Evolutionary conservation across 2,113 vertebrate genomes (phyloP).

Genomic region (Nicator chloris): DNA sequence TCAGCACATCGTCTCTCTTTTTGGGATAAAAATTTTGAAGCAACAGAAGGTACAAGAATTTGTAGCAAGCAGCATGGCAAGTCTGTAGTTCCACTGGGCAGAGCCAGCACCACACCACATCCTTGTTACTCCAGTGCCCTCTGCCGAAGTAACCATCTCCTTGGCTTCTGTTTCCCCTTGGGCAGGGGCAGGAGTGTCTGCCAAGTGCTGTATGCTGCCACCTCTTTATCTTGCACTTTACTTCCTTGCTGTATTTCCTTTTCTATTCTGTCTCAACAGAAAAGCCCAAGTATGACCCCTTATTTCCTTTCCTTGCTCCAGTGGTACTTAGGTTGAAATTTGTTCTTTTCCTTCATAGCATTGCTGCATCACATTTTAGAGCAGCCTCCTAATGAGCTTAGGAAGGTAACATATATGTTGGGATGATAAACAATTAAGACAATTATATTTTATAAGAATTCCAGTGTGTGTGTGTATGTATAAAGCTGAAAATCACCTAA

Average conservation of each 20-base stretch:
- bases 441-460: neutral
- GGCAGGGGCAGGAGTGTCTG: neutral
- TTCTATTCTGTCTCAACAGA: neutral
- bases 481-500: neutral
- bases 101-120: neutral
- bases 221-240: neutral
- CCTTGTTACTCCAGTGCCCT: constrained; percentile 53
- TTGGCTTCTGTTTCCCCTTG: neutral
- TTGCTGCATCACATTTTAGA: neutral
- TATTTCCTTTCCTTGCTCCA: neutral
- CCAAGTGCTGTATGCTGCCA: neutral
- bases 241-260: neutral
- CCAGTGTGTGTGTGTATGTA: accelerated
- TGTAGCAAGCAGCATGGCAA: neutral
- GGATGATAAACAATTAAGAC: neutral
- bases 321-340: neutral
- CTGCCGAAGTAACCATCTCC: constrained; percentile 18
- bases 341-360: neutral
- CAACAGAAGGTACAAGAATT: neutral
- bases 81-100: neutral
- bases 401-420: neutral
- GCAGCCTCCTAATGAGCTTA: neutral
- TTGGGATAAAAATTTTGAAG: neutral
- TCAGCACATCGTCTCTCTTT: neutral
- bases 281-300: neutral